These are phyloP conservation scores for Diorhabda carinulata DNA, from an alignment of 1,140 invertebrate species.

Conservation along the genomic window DNA sequence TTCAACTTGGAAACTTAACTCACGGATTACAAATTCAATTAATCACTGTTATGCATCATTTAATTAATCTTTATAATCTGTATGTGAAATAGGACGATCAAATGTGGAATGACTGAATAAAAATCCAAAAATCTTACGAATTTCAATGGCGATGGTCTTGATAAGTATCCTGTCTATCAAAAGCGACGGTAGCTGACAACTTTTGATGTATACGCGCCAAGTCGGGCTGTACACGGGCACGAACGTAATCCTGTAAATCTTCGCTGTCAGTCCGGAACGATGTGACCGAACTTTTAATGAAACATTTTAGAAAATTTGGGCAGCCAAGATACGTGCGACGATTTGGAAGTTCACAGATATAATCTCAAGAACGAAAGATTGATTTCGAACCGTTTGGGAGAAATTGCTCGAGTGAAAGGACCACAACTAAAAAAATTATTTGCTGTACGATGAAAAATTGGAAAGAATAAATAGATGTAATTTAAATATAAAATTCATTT, in stretches of 20 bases:
- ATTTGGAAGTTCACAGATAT: constrained; percentile 16
- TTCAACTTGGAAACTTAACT: too few species aligned
- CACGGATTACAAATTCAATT: too few species aligned
- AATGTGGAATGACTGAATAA: not conserved
- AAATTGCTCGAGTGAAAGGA: not conserved
- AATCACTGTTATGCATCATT: too few species aligned
- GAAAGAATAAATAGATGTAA: too few species aligned
- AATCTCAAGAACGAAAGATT: constrained; percentile 13
- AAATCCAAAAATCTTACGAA: constrained; percentile 17
- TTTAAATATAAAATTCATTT: too few species aligned
- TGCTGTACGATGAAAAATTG: too few species aligned
- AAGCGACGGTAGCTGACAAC: constrained; percentile 20
- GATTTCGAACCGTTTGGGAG: constrained; percentile 9
- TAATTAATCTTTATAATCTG: too few species aligned
- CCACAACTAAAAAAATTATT: too few species aligned
- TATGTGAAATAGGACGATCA: too few species aligned
- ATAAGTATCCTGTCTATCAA: constrained; percentile 18
- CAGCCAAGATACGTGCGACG: constrained; percentile 15
- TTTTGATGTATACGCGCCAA: constrained; percentile 23
- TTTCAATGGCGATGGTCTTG: constrained; percentile 15
- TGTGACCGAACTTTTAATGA: constrained; percentile 25
- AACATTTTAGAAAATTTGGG: constrained; percentile 16
- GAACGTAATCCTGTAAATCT: constrained; percentile 24
- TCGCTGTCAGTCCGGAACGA: constrained; percentile 18
- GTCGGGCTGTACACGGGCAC: constrained; percentile 21